phyloP scores from a whole-genome alignment of 1,140 invertebrate genomes.

The Macrostomum lignano region DNA sequence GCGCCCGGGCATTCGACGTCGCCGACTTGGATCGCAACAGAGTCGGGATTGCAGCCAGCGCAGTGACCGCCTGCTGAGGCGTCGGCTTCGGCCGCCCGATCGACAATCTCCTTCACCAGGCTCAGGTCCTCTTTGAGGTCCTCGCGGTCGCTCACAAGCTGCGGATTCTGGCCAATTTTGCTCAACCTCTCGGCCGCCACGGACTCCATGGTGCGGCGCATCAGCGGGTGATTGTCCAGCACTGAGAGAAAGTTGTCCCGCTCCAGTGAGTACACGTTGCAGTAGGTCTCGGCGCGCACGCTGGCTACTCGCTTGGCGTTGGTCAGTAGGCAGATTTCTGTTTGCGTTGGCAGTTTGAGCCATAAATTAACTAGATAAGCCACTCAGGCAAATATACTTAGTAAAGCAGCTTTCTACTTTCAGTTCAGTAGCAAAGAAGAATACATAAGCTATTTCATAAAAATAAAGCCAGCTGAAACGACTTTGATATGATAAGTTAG shows the following conservation, averaged over 20 bases:
- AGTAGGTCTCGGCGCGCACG: constrained; percentile 85
- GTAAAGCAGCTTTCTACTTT: neutral
- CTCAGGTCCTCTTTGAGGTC: constrained; percentile 24
- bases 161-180: constrained; percentile 92
- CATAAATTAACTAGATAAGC: neutral
- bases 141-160: constrained; percentile 61
- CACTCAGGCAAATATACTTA: neutral
- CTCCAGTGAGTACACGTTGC: constrained; percentile 83
- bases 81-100: too few species aligned
- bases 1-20: too few species aligned
- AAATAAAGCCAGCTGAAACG: too few species aligned
- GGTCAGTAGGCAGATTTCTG: constrained; percentile 64
- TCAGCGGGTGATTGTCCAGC: constrained; percentile 80
- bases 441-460: too few species aligned
- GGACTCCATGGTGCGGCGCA: constrained; percentile 90
- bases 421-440: too few species aligned
- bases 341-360: too few species aligned
- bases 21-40: too few species aligned
- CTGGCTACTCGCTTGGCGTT: constrained; percentile 74
- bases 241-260: constrained; percentile 90
- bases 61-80: too few species aligned
- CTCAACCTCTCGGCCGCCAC: constrained; percentile 85
- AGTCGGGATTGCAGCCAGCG: too few species aligned
- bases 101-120: constrained; percentile 17
- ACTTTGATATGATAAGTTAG: too few species aligned